Evolutionary conservation across 2,797 vertebrate genomes (phyloP).

Genomic region (Chelonia mydas): DNA sequence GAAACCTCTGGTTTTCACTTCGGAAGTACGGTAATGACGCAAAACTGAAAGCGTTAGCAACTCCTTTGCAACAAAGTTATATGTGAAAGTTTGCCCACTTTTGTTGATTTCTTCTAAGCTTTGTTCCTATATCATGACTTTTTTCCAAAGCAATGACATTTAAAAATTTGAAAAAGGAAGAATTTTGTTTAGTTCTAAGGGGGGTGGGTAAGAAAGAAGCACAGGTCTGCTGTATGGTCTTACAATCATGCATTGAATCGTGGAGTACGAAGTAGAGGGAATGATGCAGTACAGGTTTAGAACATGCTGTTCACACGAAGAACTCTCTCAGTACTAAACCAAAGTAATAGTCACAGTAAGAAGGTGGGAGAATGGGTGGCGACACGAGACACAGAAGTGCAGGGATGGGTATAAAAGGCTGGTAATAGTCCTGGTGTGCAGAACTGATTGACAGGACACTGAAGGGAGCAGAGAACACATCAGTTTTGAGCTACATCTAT

Average conservation of each 20-base stretch:
- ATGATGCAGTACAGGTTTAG: background rate
- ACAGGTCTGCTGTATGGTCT: rapidly evolving
- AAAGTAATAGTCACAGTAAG: background rate
- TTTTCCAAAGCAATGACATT: background rate
- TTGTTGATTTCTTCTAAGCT: background rate
- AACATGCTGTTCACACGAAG: background rate
- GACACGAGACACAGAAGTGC: background rate
- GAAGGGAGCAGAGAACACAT: background rate
- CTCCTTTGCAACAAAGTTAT: background rate
- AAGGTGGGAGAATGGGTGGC: background rate
- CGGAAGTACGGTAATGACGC: rapidly evolving
- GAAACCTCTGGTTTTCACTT: background rate
- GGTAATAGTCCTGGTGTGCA: background rate
- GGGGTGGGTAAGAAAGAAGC: background rate
- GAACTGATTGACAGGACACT: rapidly evolving
- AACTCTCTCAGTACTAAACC: background rate
- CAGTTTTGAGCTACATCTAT: background rate
- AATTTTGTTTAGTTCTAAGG: background rate
- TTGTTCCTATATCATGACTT: background rate
- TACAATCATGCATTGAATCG: background rate
- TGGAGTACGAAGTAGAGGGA: background rate
- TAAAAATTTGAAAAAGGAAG: background rate
- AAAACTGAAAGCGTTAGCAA: rapidly evolving
- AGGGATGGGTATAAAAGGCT: background rate
- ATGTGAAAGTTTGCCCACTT: background rate